These are phyloP conservation scores for Cataglyphis cursor DNA, from an alignment of 2,888 invertebrate species.

Conservation along the genomic window DNA sequence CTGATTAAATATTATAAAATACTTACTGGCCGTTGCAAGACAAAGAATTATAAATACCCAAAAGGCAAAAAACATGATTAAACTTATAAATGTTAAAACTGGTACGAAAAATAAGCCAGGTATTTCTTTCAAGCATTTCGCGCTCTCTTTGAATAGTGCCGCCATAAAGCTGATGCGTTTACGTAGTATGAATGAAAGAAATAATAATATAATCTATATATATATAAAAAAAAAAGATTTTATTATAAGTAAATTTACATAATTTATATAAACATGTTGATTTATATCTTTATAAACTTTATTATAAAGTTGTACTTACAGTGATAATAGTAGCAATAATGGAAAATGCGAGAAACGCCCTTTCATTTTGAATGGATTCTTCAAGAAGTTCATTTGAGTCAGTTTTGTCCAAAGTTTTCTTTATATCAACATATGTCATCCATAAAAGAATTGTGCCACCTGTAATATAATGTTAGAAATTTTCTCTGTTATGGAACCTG, in stretches of 20 bases:
- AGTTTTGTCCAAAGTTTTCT: slow-evolving; percentile 89
- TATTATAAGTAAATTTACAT: slow-evolving; percentile 7
- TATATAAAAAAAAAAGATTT: slow-evolving; percentile 17
- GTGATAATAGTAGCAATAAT: slow-evolving; percentile 96
- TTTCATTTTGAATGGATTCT: slow-evolving; percentile 95
- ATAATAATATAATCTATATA: slow-evolving; percentile 90
- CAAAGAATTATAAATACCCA: slow-evolving; percentile 96
- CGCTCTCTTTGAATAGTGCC: slow-evolving; percentile 95
- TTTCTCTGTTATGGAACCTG: background rate
- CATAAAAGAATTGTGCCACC: slow-evolving; percentile 93
- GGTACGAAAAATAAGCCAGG: slow-evolving; percentile 96
- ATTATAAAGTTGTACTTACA: slow-evolving; percentile 88
- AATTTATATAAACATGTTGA: slow-evolving; percentile 5
- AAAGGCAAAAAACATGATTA: slow-evolving; percentile 93
- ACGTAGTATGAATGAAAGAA: slow-evolving; percentile 92
- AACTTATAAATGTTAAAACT: slow-evolving; percentile 92
- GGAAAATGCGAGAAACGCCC: slow-evolving; percentile 94
- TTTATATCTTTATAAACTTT: background rate
- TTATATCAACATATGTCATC: slow-evolving; percentile 95
- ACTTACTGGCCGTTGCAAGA: slow-evolving; percentile 94
- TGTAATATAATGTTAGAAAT: slow-evolving; percentile 66
- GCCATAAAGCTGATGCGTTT: slow-evolving; percentile 94
- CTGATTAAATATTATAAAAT: slow-evolving; percentile 69
- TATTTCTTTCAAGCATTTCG: slow-evolving; percentile 94
- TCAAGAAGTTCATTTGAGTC: slow-evolving; percentile 88